A percentile compares a stretch with the other conserved stretches of the same genome.
These are phyloP conservation scores for Corbicula japonica DNA, from an alignment of 2,888 invertebrate species.

Conservation along the genomic window DNA sequence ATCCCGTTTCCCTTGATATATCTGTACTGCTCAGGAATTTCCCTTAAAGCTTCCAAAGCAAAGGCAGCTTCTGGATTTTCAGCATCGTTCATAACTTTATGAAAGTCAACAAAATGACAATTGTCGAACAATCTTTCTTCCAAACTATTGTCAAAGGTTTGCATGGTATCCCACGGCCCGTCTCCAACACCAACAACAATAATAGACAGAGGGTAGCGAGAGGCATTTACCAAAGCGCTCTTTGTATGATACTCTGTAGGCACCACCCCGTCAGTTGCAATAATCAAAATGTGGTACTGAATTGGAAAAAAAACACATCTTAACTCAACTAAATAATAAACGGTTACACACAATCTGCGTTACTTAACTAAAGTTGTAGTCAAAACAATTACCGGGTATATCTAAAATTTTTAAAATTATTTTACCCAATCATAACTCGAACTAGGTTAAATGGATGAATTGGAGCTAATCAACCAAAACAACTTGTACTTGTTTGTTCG, in stretches of 20 bases:
- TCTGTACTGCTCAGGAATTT: slow-evolving; percentile 87
- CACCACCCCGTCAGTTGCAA: slow-evolving; percentile 88
- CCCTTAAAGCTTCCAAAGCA: slow-evolving; percentile 87
- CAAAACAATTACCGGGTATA: background rate
- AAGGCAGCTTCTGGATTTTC: slow-evolving; percentile 81
- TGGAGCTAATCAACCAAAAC: no score
- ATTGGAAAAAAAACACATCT: slow-evolving; percentile 29
- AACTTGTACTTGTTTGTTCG: no score
- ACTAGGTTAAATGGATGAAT: no score
- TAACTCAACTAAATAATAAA: background rate
- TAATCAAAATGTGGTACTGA: slow-evolving; percentile 87
- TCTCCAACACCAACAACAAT: slow-evolving; percentile 88
- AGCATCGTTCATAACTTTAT: slow-evolving; percentile 81
- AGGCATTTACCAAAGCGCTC: slow-evolving; percentile 87
- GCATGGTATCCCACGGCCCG: slow-evolving; percentile 88
- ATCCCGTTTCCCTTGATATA: no score
- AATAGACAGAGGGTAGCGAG: slow-evolving; percentile 87
- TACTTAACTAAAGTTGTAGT: background rate
- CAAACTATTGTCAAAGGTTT: slow-evolving; percentile 87
- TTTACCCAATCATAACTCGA: background rate
- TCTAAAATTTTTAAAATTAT: background rate
- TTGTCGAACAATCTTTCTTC: slow-evolving; percentile 87
- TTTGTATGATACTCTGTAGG: slow-evolving; percentile 86
- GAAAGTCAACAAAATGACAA: no score
- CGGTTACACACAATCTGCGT: background rate